Evolutionary conservation across 2,888 invertebrate species (phyloP).

Genomic region (Plusia festucae): DNA sequence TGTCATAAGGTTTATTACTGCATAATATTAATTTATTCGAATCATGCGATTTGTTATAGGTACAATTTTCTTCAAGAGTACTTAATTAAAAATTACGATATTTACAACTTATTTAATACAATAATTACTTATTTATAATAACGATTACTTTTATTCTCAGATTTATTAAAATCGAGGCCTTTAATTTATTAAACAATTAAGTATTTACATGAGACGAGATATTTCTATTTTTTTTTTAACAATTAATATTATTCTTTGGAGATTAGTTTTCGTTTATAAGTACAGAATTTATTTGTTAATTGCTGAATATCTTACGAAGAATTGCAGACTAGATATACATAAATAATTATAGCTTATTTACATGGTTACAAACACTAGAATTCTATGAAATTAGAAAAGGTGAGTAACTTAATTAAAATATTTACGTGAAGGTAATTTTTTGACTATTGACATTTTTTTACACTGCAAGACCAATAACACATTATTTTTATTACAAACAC

Average conservation of each 20-base stretch:
- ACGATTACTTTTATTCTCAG: constrained; percentile 20
- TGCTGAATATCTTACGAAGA: background rate
- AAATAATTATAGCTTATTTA: constrained; percentile 25
- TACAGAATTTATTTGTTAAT: constrained; percentile 23
- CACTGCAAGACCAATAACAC: background rate
- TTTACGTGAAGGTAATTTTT: background rate
- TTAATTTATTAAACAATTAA: constrained; percentile 48
- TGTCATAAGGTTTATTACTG: no score
- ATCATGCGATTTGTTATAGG: no score
- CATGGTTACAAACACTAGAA: background rate
- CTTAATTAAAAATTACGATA: background rate
- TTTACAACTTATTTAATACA: background rate
- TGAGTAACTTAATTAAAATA: background rate
- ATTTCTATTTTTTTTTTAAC: constrained; percentile 5
- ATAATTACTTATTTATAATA: background rate
- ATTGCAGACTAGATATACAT: constrained; percentile 18
- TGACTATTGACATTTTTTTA: background rate
- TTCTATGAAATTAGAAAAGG: background rate
- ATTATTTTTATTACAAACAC: background rate
- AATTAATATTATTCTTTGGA: constrained; percentile 16
- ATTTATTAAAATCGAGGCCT: constrained; percentile 48
- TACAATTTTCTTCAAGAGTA: background rate
- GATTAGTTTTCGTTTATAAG: constrained; percentile 2
- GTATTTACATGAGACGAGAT: constrained; percentile 15
- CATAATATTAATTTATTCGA: background rate